Evolutionary conservation across 2,888 invertebrate genomes (phyloP).

Genomic region (Punctoribates punctum): DNA sequence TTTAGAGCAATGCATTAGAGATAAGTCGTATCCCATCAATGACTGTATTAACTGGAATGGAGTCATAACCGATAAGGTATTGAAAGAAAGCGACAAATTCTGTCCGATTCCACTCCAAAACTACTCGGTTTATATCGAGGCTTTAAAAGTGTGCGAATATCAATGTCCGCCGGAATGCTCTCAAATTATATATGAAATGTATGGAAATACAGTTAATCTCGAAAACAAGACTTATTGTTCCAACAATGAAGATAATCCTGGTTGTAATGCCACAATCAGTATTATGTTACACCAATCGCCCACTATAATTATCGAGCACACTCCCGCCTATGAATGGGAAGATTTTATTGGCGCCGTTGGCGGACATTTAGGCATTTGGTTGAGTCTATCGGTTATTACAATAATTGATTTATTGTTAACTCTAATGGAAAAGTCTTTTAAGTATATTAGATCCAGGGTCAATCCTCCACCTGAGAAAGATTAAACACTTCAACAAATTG

Average conservation of each 20-base stretch:
- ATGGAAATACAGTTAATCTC: neutral
- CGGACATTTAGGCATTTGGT: constrained; percentile 45
- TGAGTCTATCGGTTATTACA: constrained; percentile 44
- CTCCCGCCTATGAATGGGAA: neutral
- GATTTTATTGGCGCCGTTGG: constrained; percentile 34
- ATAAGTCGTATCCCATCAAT: too few relatives aligned
- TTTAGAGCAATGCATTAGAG: neutral
- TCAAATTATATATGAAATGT: constrained; percentile 14
- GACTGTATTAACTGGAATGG: neutral
- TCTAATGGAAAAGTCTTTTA: neutral
- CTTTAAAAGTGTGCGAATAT: neutral
- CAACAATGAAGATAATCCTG: neutral
- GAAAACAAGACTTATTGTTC: neutral
- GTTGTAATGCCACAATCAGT: neutral
- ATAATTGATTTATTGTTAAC: constrained; percentile 41
- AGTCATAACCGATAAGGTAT: neutral
- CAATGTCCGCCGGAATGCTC: constrained; percentile 19
- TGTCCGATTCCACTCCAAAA: neutral
- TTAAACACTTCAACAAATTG: too few relatives aligned
- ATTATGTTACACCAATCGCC: neutral
- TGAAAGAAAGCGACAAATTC: constrained; percentile 4
- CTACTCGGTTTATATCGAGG: neutral
- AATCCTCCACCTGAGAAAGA: too few relatives aligned
- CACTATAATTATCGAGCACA: neutral
- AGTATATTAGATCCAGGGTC: too few relatives aligned